Base-by-base conservation (phyloP, 2,113 vertebrate species). In the Tamias sibiricus region DNA sequence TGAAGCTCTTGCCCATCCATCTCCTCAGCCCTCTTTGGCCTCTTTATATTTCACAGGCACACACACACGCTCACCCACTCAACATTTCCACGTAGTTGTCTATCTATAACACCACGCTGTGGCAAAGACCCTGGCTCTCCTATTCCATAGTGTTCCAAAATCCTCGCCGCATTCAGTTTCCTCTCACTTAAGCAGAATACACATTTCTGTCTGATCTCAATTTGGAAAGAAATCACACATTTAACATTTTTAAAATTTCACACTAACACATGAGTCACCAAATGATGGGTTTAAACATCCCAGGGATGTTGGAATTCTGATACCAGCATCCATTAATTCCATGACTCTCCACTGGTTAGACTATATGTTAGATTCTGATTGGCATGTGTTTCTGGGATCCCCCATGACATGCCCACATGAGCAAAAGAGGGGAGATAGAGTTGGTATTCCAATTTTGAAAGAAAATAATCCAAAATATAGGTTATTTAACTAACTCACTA, bases 161-260 rank as follows among this genome's bases (percentile, higher is more conserved):
- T 75, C 42, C 42, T 59, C 44, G 62, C 0, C 62, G 16, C 57
- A 35, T 68, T 88, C 54, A 10, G 32, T 74, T 94, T 68, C 44
- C 26, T 83, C 32, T 87, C n/a, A 93, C 88, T 74, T 40, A 83
- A 74, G 52, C 40, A 95, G n/a, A 93, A 84, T 93, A 95, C 69
- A 93, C 64, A 93, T 93, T 94, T 96, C 47, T 84, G 20, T 71
- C 32, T 44, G 66, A 68, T 95, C 94, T 97, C 40, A 90, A 90
- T 92, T 96, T 94, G 87, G 89, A 97, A 94, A 96, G 71, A 91
- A 97, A 90, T 89, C 57, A 92, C 62, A 94, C 76, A 76, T 90
- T 81, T 95, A 94, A 77, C 47, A 75, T 90, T 94, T 97, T 90
- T 16, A 92, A 92, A 94, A 90, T 52, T 93, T 95, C 93, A 75